Evolutionary conservation across 2,888 invertebrate species (phyloP), one percentile per base, ranked within the genome.

Genomic region (Cataglyphis albicans): DNA sequence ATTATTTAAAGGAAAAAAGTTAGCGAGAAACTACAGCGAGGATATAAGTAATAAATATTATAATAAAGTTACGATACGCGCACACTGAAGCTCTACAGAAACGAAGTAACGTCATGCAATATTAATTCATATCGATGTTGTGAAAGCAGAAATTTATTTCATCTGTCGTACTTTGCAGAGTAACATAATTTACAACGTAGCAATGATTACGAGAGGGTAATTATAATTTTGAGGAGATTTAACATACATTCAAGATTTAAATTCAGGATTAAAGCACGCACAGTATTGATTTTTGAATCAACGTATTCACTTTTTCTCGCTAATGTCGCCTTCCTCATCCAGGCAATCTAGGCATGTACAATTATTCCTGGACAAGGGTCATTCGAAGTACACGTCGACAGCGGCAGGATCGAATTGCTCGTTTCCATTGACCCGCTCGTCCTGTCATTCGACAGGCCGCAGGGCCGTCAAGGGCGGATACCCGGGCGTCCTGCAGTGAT

Each of bases 371-470:
- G 78, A 80, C 78, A 80, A 80, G 70, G 44, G 70, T 44, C 59
- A 25, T 70, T 35, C 78, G 70, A 80, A 70, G 70, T 80, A 80
- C 78, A 80, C 70, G 70, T 59, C 78, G 68, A 80, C 78, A 78
- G 29, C 55, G 65, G 41, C 55, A 67, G 78, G 78, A 80, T 80
- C 70, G 78, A 80, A 80, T 80, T 80, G 78, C 78, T 80, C 78
- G 78, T 80, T 80, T 70, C 78, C 35, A 80, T 80, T 61, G 78
- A 59, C 80, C 64, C 38, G 81, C 52, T 80, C 57, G 55, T 55
- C 63, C 78, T 81, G 81, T 81, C 81, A 81, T 81, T 80, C 81
- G 81, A 81, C 52, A n/a, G n/a, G 81, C 78, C 81, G 81, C 35
- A 73, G 70, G 74, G 78, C 81, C 63, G 76, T 73, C 81, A 81